phyloP scores from a whole-genome alignment of 1,140 invertebrate genomes.

The Cotesia glomerata region DNA sequence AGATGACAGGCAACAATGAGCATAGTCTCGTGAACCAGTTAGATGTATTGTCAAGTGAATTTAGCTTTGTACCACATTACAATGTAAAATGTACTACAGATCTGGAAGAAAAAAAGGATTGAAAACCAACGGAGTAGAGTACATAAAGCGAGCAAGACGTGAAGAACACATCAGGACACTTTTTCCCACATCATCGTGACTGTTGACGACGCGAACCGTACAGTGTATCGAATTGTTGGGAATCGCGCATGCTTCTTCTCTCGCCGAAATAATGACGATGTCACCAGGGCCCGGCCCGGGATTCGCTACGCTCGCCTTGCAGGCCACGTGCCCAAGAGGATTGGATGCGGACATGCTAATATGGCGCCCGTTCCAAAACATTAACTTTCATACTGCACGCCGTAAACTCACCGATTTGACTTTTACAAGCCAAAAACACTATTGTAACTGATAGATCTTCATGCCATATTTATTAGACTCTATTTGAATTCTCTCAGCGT shows the following conservation, averaged over 20 bases:
- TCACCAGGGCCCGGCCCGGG: slow-evolving; percentile 49
- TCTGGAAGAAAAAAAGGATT: too few species aligned
- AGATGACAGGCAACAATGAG: neutral
- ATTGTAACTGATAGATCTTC: slow-evolving; percentile 4
- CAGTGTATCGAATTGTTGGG: slow-evolving; percentile 25
- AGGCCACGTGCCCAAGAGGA: slow-evolving; percentile 57
- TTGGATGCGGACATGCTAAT: slow-evolving; percentile 64
- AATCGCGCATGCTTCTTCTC: slow-evolving; percentile 59
- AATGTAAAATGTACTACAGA: too few species aligned
- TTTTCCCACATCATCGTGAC: slow-evolving; percentile 49
- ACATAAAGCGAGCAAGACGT: neutral
- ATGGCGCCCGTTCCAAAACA: slow-evolving; percentile 62
- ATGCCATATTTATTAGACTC: neutral
- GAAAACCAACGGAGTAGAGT: neutral
- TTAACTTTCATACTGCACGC: slow-evolving; percentile 46
- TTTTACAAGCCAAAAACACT: slow-evolving; percentile 24
- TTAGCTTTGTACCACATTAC: too few species aligned
- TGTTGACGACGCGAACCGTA: slow-evolving; percentile 19
- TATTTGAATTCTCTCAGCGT: too few species aligned
- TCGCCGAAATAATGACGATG: slow-evolving; percentile 63
- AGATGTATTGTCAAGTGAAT: too few species aligned
- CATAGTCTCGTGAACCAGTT: too few species aligned
- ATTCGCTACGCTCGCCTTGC: slow-evolving; percentile 52
- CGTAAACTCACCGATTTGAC: slow-evolving; percentile 29
- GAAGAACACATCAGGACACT: slow-evolving; percentile 2